Base-by-base conservation (phyloP, 2,797 vertebrate genomes). In the Crenichthys baileyi region DNA sequence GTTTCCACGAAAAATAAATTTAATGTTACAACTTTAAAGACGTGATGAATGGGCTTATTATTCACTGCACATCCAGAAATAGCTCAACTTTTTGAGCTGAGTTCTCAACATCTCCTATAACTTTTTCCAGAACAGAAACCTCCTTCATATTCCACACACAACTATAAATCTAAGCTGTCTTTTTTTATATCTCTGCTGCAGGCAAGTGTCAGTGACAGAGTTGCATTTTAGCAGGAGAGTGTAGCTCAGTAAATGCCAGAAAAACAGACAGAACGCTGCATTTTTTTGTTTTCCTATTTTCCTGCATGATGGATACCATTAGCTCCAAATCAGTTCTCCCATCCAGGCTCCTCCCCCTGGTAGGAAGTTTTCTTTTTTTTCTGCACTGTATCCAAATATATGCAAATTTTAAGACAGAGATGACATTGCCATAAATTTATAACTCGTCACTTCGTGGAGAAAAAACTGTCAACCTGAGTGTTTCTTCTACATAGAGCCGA, bases 191-290 rank as follows among this genome's bases (percentile, higher is more conserved):
- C 74, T 78, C 75, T 56, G 91, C 89, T 87, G 77, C 75, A 77
- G 87, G 88, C 88, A 63, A 91, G 87, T 83, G 88, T 89, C 89
- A 89, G 83, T 77, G 77, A 92, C 83, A 22, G 75, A 84, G 90
- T 78, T 60, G 78, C 88, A 77, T 88, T 86, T 76, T 0, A 18
- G 73, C 73, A 72, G 68, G 82, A 85, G 85, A 84, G 76, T 88
- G 85, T 73, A 82, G 86, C 91, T 87, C 79, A 29, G 81, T 50
- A 81, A 81, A 84, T 76, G 85, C 85, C 84, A 85, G 78, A 85
- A 83, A 87, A 91, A 94, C 73, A 88, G 88, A 89, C 86, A 83
- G 86, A 82, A 75, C 22, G 1, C 8, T 68, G 22, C 18, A 73
- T 90, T 87, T 88, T 91, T 86, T 53, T 51, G 73, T 76, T 89